Evolutionary conservation across 2,888 invertebrate species (phyloP), one percentile per base, ranked within the genome.

Genomic region (Artemia sp.): DNA sequence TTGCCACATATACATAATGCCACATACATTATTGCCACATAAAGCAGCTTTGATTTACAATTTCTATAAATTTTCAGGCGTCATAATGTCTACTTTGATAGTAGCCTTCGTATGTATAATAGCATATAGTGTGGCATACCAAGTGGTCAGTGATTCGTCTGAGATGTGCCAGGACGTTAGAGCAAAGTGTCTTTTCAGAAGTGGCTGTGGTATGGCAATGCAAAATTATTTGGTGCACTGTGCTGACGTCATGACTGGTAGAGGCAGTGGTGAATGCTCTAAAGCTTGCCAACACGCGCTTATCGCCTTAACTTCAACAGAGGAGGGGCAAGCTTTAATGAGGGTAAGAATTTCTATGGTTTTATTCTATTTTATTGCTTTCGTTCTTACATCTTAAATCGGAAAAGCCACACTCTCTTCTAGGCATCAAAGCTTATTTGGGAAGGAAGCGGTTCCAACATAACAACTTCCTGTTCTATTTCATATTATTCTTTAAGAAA

Each of bases 201-300:
- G 82, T 51, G 89, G 89, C 73, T 90, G 90, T 78, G 87, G 87
- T 58, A 82, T 83, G 75, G 89, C 89, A 12, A 82, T 90, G 71
- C 85, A 85, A 77, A 86, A 86, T 78, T 90, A 89, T 80, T 81
- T 88, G 78, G 78, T 85, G 72, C 84, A 85, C 74, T 91, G 90
- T 76, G 83, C 83, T 8, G 85, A 86, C 52, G 81, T 89, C 52
- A 82, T 85, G 67, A 83, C 85, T 51, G 72, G 79, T 73, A 58
- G 64, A 24, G 73, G 75, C n/a, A 74, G 75, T 1, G 71, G 74
- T 3, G 77, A 78, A 69, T 90, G 91, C 76, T 86, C 88, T 0
- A 84, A 85, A 75, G 81, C 83, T 69, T 90, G 90, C 77, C 85
- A 86, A 74, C 84, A 87, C 76, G 87, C 90, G 0, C 82, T 90